Percentiles rank a stretch among this genome's conserved stretches.
Evolutionary conservation across 2,113 vertebrate species (phyloP).

Genomic region (Emberiza fucata): DNA sequence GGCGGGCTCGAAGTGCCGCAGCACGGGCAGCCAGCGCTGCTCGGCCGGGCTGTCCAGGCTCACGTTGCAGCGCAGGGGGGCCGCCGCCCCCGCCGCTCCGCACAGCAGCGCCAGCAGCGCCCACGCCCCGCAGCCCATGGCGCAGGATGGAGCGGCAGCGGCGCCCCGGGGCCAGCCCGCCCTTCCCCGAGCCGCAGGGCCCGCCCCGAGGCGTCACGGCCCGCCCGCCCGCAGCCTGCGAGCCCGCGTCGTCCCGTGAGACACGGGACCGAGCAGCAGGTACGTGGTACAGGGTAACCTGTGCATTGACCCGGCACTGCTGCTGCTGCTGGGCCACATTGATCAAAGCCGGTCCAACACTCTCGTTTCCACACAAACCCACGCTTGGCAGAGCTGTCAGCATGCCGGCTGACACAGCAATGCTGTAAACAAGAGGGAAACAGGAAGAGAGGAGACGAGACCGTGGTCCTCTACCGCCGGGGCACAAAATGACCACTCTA

Average conservation of each 20-base stretch:
- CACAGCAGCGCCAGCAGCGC: background rate
- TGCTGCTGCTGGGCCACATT: accelerated
- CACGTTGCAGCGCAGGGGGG: constrained; percentile 57
- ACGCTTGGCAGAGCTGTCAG: accelerated
- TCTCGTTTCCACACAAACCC: accelerated
- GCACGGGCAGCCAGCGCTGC: constrained; percentile 69
- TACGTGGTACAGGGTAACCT: accelerated
- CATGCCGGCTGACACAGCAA: accelerated
- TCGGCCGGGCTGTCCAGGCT: constrained; percentile 71
- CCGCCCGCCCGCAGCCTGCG: background rate
- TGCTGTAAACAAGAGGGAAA: background rate
- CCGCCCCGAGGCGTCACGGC: background rate
- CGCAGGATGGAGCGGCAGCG: background rate
- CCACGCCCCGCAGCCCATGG: background rate
- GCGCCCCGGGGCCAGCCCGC: background rate
- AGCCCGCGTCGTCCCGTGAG: background rate
- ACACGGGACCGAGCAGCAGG: accelerated
- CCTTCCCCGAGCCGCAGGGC: background rate
- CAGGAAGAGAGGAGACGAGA: accelerated
- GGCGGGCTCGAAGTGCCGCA: constrained; percentile 56
- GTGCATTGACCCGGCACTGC: accelerated
- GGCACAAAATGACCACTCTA: accelerated
- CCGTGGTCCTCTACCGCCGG: background rate
- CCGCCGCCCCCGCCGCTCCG: background rate
- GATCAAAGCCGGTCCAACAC: accelerated